A percentile compares a stretch with the other conserved stretches of the same genome.
Evolutionary conservation across 2,888 invertebrate species (phyloP).

Genomic region (Eupeodes latifasciatus): DNA sequence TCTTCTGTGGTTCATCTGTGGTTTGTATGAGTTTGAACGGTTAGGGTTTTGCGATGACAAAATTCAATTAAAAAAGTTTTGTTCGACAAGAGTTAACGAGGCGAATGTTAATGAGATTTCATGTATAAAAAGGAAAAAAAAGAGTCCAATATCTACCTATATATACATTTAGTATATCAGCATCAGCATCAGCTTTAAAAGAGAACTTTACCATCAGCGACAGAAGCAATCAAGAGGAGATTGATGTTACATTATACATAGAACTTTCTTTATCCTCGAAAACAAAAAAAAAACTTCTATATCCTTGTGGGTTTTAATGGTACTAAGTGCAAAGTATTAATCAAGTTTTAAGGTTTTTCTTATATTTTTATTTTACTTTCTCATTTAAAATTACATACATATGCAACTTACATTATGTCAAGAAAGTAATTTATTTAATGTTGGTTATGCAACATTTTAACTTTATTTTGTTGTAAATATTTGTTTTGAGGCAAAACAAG

Average conservation of each 20-base stretch:
- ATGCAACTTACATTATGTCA: not conserved
- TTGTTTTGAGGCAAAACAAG: no score
- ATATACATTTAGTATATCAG: not conserved
- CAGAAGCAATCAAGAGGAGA: slow-evolving; percentile 48
- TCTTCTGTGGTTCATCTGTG: slow-evolving; percentile 60
- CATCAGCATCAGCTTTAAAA: not conserved
- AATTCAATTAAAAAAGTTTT: slow-evolving; percentile 76
- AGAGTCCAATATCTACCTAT: no score
- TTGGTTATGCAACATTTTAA: no score
- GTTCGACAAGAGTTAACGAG: slow-evolving; percentile 50
- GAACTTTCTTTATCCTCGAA: slow-evolving; percentile 36
- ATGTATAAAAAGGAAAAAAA: slow-evolving; percentile 45
- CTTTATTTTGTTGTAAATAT: no score
- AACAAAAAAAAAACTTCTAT: not conserved
- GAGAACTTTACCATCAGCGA: slow-evolving; percentile 1
- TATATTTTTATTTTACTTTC: not conserved
- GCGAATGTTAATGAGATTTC: slow-evolving; percentile 62
- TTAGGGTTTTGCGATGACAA: slow-evolving; percentile 46
- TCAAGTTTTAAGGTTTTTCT: not conserved
- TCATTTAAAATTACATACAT: not conserved
- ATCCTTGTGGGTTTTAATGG: not conserved
- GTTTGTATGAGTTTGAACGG: slow-evolving; percentile 21
- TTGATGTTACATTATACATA: slow-evolving; percentile 31
- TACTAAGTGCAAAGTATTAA: slow-evolving; percentile 16
- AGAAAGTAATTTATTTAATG: not conserved